Base-by-base conservation (phyloP, 53 echinoderm and acorn worm genomes). In the Paracentrotus lividus region DNA sequence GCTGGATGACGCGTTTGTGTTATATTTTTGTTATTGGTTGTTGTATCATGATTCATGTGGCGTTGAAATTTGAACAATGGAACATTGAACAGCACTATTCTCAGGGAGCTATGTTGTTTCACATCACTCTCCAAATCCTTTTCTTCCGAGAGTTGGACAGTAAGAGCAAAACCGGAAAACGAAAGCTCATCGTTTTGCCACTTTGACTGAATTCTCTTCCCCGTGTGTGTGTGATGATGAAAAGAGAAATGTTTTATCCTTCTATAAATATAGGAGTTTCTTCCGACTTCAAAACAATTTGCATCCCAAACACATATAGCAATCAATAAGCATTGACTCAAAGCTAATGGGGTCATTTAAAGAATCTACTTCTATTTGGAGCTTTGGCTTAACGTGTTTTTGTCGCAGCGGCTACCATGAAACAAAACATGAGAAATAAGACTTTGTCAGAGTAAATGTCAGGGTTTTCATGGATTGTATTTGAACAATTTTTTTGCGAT, bases 91-190 rank as follows among this genome's bases (percentile, higher is more conserved):
- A n/a, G n/a, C n/a, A n/a, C n/a, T 38, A 69, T 69, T 69, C 34
- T 69, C 14, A 47, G n/a, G 78, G 6, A 24, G n/a, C 43, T n/a
- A 78, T 47, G 78, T 78, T 78, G 44, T 78, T 47, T 45, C 78
- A 26, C 47, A 44, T n/a, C 6, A 44, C 47, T 26, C 78, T 47
- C 3, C 6, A 44, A 78, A n/a, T 78, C 78, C 47, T 24, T 24
- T 78, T 78, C 78, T 78, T 42, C 42, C 42, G 43, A 5, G 42
- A 42, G 77, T n/a, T 43, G 43, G 77, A 42, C n/a, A 36, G 78
- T 43, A 78, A 8, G 47, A 47, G 45, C 16, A 38, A 69, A 69
- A 4, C 34, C 69, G 14, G 69, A n/a, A 38, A 69, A 26, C 78
- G n/a, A 40, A 14, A 24, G 47, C 81, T 10, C 47, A 10, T 18